A percentile compares a stretch with the other conserved stretches of the same genome.
Conservation (phyloP, 2,888 invertebrate species). For the Tyria jacobaeae region DNA sequence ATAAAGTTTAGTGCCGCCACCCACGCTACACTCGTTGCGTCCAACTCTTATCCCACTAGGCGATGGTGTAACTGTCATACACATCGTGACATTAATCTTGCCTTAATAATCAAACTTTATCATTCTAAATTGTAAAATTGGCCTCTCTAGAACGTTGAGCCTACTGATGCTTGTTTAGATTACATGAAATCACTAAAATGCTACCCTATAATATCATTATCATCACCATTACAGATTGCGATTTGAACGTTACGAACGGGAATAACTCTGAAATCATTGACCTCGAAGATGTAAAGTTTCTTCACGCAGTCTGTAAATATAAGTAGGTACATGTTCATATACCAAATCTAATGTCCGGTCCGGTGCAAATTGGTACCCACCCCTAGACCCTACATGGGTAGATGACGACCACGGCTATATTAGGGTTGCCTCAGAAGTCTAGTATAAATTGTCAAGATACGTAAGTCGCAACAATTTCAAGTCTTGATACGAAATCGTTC, state of each 20-base stretch:
- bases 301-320: slow-evolving; percentile 73
- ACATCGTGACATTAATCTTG: slow-evolving; percentile 51
- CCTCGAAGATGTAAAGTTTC: slow-evolving; percentile 59
- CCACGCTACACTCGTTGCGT: slow-evolving; percentile 72
- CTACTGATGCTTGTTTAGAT: slow-evolving; percentile 22
- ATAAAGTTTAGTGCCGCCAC: slow-evolving; percentile 79
- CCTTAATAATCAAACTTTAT: slow-evolving; percentile 61
- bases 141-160: slow-evolving; percentile 26
- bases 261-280: slow-evolving; percentile 60
- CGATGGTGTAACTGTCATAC: slow-evolving; percentile 66
- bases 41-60: slow-evolving; percentile 55
- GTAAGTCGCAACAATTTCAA: neutral
- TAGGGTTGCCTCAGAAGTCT: neutral
- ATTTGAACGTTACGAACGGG: slow-evolving; percentile 61
- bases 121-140: slow-evolving; percentile 52
- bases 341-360: slow-evolving; percentile 69
- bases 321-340: slow-evolving; percentile 49
- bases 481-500: neutral
- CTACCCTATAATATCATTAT: no score
- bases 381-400: slow-evolving; percentile 47
- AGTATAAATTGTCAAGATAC: neutral
- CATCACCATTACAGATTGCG: slow-evolving; percentile 43
- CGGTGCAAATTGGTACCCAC: slow-evolving; percentile 54
- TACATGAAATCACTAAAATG: neutral
- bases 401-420: slow-evolving; percentile 8